Evolutionary conservation across 1,140 invertebrate genomes (phyloP).

Genomic region (Fopius arisanus): DNA sequence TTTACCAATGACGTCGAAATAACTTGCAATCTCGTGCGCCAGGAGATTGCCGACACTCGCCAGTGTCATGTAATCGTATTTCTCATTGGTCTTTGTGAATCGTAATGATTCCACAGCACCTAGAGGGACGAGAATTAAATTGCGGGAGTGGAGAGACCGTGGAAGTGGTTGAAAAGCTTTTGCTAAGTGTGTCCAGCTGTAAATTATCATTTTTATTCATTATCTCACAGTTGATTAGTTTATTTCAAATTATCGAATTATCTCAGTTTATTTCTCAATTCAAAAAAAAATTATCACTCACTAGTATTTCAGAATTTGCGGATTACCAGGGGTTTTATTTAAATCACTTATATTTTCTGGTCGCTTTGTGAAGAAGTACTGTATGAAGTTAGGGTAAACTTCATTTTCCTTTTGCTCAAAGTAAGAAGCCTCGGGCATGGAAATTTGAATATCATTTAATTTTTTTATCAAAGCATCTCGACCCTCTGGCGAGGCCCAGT

Average conservation of each 20-base stretch:
- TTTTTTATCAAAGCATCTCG: conserved; percentile 38
- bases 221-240: not conserved
- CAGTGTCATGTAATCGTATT: conserved; percentile 38
- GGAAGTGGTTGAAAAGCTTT: conserved; percentile 41
- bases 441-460: conserved; percentile 36
- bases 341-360: too few species aligned
- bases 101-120: conserved; percentile 43
- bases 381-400: too few species aligned
- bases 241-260: too few species aligned
- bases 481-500: conserved; percentile 32
- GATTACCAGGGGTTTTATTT: too few species aligned
- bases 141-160: conserved; percentile 35
- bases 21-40: conserved; percentile 46
- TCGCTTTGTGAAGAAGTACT: too few species aligned
- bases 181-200: conserved; percentile 47
- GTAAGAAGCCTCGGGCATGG: conserved; percentile 36
- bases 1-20: conserved; percentile 48
- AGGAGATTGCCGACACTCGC: conserved; percentile 46
- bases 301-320: too few species aligned
- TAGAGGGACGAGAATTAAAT: conserved; percentile 44
- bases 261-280: too few species aligned
- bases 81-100: conserved; percentile 18
- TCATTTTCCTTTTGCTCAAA: conserved; percentile 10
- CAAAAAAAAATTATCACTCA: too few species aligned
- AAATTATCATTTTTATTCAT: not conserved